Conservation (phyloP, 1,140 invertebrate genomes). For the Pseudoatta argentina region DNA sequence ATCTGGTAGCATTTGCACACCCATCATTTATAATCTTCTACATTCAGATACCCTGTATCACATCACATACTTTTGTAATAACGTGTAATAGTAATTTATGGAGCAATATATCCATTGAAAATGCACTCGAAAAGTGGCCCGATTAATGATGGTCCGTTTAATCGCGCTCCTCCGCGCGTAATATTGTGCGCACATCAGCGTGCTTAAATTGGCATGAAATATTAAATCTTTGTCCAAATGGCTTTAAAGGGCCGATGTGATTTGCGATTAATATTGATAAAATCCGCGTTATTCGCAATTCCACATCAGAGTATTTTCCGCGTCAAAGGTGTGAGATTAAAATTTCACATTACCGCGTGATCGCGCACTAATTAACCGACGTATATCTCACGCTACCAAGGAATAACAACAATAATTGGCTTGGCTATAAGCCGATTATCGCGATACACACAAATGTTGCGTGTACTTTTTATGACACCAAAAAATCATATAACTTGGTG, state of each 20-base stretch:
- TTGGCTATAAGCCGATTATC: slow-evolving; percentile 67
- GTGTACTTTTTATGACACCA: neutral
- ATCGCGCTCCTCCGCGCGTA: slow-evolving; percentile 33
- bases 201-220: slow-evolving; percentile 55
- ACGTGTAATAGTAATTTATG: slow-evolving; percentile 46
- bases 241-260: slow-evolving; percentile 46
- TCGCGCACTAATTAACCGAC: slow-evolving; percentile 63
- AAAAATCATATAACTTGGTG: slow-evolving; percentile 24
- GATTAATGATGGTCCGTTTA: slow-evolving; percentile 51
- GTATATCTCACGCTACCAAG: slow-evolving; percentile 60
- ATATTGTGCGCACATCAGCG: slow-evolving; percentile 49
- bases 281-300: slow-evolving; percentile 27
- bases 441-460: slow-evolving; percentile 37
- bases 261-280: slow-evolving; percentile 38
- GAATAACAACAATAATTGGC: slow-evolving; percentile 70
- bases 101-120: slow-evolving; percentile 43
- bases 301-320: slow-evolving; percentile 48
- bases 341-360: slow-evolving; percentile 65
- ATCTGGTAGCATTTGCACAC: neutral
- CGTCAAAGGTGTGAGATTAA: slow-evolving; percentile 63
- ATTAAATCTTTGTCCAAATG: slow-evolving; percentile 59
- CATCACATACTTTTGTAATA: slow-evolving; percentile 6
- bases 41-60: slow-evolving; percentile 17
- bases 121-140: slow-evolving; percentile 49
- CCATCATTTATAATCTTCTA: slow-evolving; percentile 29